Base-by-base conservation (phyloP, 2,113 vertebrate genomes). In the Cryptotis parvus region DNA sequence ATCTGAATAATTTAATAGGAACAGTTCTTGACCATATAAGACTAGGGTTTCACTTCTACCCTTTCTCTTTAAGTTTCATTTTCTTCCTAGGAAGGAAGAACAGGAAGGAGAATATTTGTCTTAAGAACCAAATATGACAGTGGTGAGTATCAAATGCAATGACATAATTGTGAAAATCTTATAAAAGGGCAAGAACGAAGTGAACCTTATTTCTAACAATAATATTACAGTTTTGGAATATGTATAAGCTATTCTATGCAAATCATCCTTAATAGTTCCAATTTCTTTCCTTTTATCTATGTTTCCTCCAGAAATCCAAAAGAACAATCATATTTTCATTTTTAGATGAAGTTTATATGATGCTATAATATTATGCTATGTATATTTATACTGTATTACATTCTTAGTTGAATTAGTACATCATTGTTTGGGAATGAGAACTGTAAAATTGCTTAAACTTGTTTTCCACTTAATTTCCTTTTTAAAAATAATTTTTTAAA, bases 401-500 rank as follows among this genome's bases (percentile, higher is more conserved):
- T 79, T 79, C 74, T 65, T n/a, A 90, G 68, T 45, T 33, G 31
- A 86, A 69, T 63, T 63, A 72, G 16, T 27, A 12, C 35, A 29
- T 84, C 68, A 35, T 45, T 6, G 35, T 63, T 84, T 76, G 35
- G 35, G 84, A 90, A 41, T 76, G 35, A 37, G 84, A 90, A 41
- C 49, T 29, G 1, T 84, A 74, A 82, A 73, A 84, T 78, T 41
- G 11, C 16, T 55, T 76, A 27, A 72, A 84, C 9, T 85, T 69
- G 14, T 15, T 91, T 93, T 45, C 3, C 16, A 29, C 24, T 41
- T 52, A 18, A 29, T 55, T 92, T 86, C 82, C n/a, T 79, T 63
- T 52, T 75, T 7, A 45, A 84, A 84, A 45, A 1, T 22, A 58
- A 5, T 22, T 55, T 39, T n/a, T 15, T 74, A 15, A 65, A 65